Evolutionary conservation across 2,797 vertebrate species (phyloP).

Genomic region (Poecilia wingei): DNA sequence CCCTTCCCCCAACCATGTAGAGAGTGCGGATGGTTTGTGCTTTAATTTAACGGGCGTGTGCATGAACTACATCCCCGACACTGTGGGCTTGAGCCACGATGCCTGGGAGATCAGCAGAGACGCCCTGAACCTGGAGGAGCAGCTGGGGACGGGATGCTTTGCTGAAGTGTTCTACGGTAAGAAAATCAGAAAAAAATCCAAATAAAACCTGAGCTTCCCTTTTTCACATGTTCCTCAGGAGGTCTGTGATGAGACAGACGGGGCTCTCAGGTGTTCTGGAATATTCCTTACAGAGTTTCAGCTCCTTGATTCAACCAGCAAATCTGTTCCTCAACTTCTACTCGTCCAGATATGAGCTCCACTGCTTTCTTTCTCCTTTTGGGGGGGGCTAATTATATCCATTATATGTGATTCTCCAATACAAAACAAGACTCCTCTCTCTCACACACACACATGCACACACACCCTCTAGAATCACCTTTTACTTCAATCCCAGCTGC

Average conservation of each 20-base stretch:
- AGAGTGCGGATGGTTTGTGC: constrained; percentile 98
- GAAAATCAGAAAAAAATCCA: constrained; percentile 64
- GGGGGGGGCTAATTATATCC: too few relatives aligned
- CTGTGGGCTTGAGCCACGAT: constrained; percentile 97
- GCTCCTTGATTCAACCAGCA: not conserved
- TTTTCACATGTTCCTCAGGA: not conserved
- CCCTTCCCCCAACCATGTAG: constrained; percentile 77
- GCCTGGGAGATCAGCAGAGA: constrained; percentile 95
- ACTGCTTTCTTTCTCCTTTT: too few relatives aligned
- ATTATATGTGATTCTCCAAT: too few relatives aligned
- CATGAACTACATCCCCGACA: constrained; percentile 93
- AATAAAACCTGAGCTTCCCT: not conserved
- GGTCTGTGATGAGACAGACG: not conserved
- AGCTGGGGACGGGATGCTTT: constrained; percentile 98
- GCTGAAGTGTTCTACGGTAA: constrained; percentile 99
- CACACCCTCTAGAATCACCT: not conserved
- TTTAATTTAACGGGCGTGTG: constrained; percentile 95
- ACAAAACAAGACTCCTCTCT: too few relatives aligned
- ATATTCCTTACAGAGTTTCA: not conserved
- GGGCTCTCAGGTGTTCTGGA: not conserved
- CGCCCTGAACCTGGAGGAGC: constrained; percentile 89
- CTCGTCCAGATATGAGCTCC: not conserved
- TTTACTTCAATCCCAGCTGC: not conserved
- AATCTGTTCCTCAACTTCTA: not conserved
- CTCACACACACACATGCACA: too few relatives aligned